These are phyloP conservation scores for Ptilodon capucinus DNA, from an alignment of 2,888 invertebrate species.

Conservation along the genomic window DNA sequence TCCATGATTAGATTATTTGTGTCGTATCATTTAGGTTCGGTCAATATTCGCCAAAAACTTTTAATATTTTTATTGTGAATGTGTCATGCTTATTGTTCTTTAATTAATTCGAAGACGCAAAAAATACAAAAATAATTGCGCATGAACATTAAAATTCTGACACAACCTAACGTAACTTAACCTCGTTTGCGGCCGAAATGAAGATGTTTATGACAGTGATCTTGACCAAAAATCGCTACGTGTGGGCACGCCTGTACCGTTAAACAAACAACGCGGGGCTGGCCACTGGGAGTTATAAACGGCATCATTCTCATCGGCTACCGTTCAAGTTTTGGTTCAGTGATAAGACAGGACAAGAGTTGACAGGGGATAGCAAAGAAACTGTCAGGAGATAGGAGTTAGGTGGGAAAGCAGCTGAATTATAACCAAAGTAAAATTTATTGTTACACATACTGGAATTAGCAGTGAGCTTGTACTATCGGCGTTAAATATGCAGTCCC, in stretches of 20 bases:
- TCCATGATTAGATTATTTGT: no score
- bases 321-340: neutral
- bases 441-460: no score
- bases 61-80: no score
- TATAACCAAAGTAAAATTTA: no score
- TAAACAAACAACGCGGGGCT: slow-evolving; percentile 30
- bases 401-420: no score
- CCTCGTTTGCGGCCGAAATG: slow-evolving; percentile 34
- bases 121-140: neutral
- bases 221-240: slow-evolving; percentile 49
- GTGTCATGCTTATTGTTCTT: neutral
- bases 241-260: slow-evolving; percentile 68
- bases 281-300: slow-evolving; percentile 1
- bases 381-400: no score
- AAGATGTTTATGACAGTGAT: slow-evolving; percentile 51
- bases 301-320: neutral
- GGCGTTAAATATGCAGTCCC: no score
- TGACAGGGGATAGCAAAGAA: no score
- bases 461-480: no score
- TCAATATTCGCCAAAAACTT: no score
- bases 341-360: neutral
- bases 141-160: slow-evolving; percentile 23
- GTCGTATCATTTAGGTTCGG: no score
- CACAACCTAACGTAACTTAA: slow-evolving; percentile 27
- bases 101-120: neutral